phyloP scores from a whole-genome alignment of 1,140 invertebrate genomes.

The Zaprionus taronus region DNA sequence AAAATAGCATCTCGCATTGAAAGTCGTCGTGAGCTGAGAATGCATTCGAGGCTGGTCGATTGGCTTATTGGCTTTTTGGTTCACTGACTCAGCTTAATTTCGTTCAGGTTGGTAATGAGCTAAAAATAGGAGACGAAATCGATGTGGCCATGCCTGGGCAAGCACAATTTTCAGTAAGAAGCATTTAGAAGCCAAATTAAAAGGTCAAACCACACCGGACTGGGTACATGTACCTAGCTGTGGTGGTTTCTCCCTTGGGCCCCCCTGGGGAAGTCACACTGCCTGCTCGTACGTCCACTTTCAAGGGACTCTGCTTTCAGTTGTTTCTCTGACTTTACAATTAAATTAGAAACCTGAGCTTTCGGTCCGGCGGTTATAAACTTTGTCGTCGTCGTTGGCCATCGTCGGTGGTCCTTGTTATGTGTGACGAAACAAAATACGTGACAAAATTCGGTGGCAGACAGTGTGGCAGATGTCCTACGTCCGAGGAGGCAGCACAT shows the following conservation, averaged over 20 bases:
- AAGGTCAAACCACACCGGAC: slow-evolving; percentile 51
- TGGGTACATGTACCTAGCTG: slow-evolving; percentile 11
- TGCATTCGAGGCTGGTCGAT: slow-evolving; percentile 20
- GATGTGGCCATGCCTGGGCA: slow-evolving; percentile 33
- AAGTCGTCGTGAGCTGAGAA: not conserved
- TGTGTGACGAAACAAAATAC: slow-evolving; percentile 67
- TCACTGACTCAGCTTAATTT: slow-evolving; percentile 64
- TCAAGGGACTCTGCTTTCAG: slow-evolving; percentile 3
- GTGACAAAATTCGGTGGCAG: slow-evolving; percentile 65
- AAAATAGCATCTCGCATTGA: slow-evolving; percentile 49
- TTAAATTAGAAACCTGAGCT: slow-evolving; percentile 72
- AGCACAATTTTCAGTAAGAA: slow-evolving; percentile 13
- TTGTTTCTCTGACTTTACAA: slow-evolving; percentile 54
- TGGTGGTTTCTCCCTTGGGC: not conserved
- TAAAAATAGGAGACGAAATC: slow-evolving; percentile 56
- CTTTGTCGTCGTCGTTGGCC: slow-evolving; percentile 26
- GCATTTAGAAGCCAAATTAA: slow-evolving; percentile 37
- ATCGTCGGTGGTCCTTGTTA: slow-evolving; percentile 3
- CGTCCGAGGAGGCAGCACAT: not conserved
- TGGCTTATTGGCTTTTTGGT: slow-evolving; percentile 41
- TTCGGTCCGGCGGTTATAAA: slow-evolving; percentile 48
- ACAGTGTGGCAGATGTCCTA: slow-evolving; percentile 30
- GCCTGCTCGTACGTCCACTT: not conserved
- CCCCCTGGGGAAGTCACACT: slow-evolving; percentile 23
- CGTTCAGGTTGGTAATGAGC: slow-evolving; percentile 55